Evolutionary conservation across 2,888 invertebrate species (phyloP), one percentile per base, ranked within the genome.

Genomic region (Drosophila glabriapex): DNA sequence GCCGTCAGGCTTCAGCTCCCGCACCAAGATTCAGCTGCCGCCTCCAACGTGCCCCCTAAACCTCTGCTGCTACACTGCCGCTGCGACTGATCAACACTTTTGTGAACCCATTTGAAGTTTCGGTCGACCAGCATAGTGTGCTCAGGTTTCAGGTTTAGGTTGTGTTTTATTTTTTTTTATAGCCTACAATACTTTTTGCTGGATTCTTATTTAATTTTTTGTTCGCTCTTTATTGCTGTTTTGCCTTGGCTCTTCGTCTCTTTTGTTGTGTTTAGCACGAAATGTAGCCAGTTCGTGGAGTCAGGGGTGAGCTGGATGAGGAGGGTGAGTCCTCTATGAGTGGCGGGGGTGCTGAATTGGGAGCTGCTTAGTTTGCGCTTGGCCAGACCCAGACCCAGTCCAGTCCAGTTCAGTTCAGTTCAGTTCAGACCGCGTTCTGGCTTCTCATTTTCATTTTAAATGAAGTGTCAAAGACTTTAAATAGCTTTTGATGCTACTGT

Each of bases 401-500:
- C 46, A 14, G 46, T 22, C 46, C 46, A 46, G 14, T 46, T n/a
- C 37, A 33, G 50, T 3, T 25, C 46, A 46, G 14, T 46, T n/a
- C 37, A 33, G 50, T 3, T 25, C 31, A 22, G 58, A 43, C 59
- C 61, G 68, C 54, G 37, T 53, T 68, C 66, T 69, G 56, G 72
- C 76, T 83, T 86, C 89, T 83, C 83, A 84, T 87, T 91, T 88
- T 87, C 89, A 85, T 89, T 91, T 85, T 88, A 89, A 89, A 90
- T 89, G 90, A 89, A 91, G 89, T 91, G 89, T 89, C 89, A 89
- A 89, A 89, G 89, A 89, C 85, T 91, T 88, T 90, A 90, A 89
- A 91, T 89, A 78, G 91, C 88, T 91, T 89, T 91, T 82, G 85
- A 85, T 83, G 89, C 89, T 85, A 83, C 91, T 87, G 90, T 82